Base-by-base conservation (phyloP, 2,888 invertebrate species). In the Agrotis puta region DNA sequence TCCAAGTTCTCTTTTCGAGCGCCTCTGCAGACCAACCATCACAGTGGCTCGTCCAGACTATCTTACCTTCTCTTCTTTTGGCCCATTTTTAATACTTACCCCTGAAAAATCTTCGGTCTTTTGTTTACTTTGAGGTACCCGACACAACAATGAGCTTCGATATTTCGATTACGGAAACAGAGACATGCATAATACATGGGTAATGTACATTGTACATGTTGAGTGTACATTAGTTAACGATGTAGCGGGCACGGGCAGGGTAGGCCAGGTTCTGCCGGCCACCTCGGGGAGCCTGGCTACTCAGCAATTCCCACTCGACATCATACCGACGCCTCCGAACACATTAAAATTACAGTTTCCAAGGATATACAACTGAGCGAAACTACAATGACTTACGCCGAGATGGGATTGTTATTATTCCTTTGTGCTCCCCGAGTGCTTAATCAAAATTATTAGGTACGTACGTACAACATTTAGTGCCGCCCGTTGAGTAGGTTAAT, bases 331-430 rank as follows among this genome's bases (percentile, higher is more conserved):
- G 92, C 91, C 92, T 90, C 90, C 88, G 88, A 94, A 93, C 93
- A 94, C 94, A 95, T 95, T 95, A 95, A 94, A 95, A 94, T 95
- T 94, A 94, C 92, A 94, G 93, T 95, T 94, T 93, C 93, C 92
- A 94, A 94, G 94, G 92, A 92, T 92, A 91, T 85, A 87, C 89
- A 89, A 88, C 89, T 88, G 89, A 87, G 88, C 87, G 88, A 91
- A 92, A 92, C 92, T 92, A 91, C 90, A 90, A 92, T 91, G 92
- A 93, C 91, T 92, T 92, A 91, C 91, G 87, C 87, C 88, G 89
- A 91, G 92, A 92, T 91, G 91, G 93, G 91, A 92, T 92, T 91
- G 93, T 93, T 95, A 95, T 94, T 94, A 94, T 94, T 94, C 94
- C 94, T 94, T 91, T 92, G 94, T 92, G 93, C 85, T 92, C 86